Conservation (phyloP, 2,888 invertebrate species). For the Girardia tigrina region DNA sequence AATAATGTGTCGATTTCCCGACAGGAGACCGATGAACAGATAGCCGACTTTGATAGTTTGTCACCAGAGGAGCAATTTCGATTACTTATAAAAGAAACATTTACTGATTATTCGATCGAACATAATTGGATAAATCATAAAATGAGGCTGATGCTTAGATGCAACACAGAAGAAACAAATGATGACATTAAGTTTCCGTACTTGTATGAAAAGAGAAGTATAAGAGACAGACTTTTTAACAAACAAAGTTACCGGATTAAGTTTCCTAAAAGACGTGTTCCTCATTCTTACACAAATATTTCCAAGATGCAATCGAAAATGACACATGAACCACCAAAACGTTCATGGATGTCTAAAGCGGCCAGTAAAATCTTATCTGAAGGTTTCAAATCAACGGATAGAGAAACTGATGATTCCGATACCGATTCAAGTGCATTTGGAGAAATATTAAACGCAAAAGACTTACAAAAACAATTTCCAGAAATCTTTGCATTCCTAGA, state of each 20-base stretch:
- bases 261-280: not conserved
- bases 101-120: not conserved
- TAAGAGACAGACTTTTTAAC: not conserved
- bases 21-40: no score
- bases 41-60: not conserved
- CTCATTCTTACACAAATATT: not conserved
- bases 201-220: not conserved
- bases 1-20: no score
- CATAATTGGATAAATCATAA: not conserved
- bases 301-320: not conserved
- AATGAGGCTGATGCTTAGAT: not conserved
- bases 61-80: not conserved
- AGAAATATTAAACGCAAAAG: not conserved
- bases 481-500: not conserved
- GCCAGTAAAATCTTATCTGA: slow-evolving; percentile 2
- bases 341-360: slow-evolving; percentile 1
- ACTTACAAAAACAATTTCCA: not conserved
- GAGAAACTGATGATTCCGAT: not conserved
- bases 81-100: not conserved
- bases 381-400: not conserved
- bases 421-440: not conserved
- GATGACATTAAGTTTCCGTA: not conserved
- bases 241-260: not conserved
- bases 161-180: not conserved
- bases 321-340: not conserved